Conservation (phyloP, 2,888 invertebrate species). For the Lasioglossum pauxillum region DNA sequence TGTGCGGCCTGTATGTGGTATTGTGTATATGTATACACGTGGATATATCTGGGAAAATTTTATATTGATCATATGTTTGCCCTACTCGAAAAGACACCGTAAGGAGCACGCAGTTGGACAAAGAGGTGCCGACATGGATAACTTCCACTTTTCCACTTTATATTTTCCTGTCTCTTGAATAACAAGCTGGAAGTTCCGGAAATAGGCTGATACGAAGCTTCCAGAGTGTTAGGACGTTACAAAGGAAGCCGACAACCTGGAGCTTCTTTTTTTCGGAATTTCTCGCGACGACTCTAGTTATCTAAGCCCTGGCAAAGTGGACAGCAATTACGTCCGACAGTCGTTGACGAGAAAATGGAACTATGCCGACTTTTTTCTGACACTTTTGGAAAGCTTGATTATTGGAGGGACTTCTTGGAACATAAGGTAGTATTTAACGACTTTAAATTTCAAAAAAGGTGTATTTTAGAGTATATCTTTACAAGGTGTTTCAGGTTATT, state of each 20-base stretch:
- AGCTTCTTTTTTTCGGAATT: slow-evolving; percentile 1
- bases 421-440: background rate
- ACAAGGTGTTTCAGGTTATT: background rate
- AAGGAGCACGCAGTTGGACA: background rate
- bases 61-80: background rate
- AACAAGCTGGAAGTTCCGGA: slow-evolving; percentile 2
- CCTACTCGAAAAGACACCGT: background rate
- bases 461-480: background rate
- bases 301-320: background rate
- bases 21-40: too few species aligned
- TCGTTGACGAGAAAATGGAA: slow-evolving; percentile 11
- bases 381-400: background rate
- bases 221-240: background rate
- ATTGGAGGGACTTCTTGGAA: background rate
- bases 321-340: slow-evolving; percentile 4
- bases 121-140: background rate
- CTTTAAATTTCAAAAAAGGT: background rate
- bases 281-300: background rate
- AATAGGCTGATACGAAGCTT: slow-evolving; percentile 5
- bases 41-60: too few species aligned
- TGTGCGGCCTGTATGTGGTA: too few species aligned
- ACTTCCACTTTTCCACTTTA: slow-evolving; percentile 2
- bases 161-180: background rate
- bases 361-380: background rate
- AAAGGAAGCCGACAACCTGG: slow-evolving; percentile 7